Percentiles rank a stretch among this genome's conserved stretches.
These are phyloP conservation scores for Campylomormyrus numenius DNA, from an alignment of 2,113 vertebrate genomes.

Conservation along the genomic window DNA sequence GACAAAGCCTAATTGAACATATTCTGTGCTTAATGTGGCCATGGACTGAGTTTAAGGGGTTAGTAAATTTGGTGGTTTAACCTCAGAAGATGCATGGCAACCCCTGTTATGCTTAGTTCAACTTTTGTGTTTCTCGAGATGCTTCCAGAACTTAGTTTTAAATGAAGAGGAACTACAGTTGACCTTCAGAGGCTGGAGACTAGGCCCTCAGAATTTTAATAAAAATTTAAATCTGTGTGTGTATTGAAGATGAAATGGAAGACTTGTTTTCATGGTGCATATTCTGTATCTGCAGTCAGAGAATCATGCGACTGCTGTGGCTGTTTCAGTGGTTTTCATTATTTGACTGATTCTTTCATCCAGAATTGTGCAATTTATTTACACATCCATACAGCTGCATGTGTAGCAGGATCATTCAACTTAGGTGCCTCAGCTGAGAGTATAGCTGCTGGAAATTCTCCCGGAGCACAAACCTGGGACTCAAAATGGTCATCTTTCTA, in stretches of 20 bases:
- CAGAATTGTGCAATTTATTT: not conserved
- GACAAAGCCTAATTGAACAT: not conserved
- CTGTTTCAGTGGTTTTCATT: not conserved
- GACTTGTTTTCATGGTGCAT: not conserved
- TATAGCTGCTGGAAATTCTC: not conserved
- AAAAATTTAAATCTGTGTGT: not conserved
- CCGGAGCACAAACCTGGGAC: not conserved
- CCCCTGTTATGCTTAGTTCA: not conserved
- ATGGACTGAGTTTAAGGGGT: not conserved
- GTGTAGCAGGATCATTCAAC: not conserved
- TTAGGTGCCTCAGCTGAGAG: not conserved
- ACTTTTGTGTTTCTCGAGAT: not conserved
- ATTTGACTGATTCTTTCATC: not conserved
- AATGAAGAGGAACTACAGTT: not conserved
- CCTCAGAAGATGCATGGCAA: not conserved
- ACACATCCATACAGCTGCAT: not conserved
- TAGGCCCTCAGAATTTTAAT: not conserved
- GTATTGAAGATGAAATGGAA: not conserved
- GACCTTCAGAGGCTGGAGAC: not conserved
- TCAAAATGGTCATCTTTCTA: not conserved
- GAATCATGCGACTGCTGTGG: not conserved
- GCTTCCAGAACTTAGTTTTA: not conserved
- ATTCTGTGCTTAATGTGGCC: not conserved
- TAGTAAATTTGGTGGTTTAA: not conserved
- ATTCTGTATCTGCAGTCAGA: not conserved